A percentile compares a stretch with the other conserved stretches of the same genome.
These are phyloP conservation scores for Heterodera filipjevi DNA, from an alignment of 2,888 invertebrate species.

Conservation along the genomic window DNA sequence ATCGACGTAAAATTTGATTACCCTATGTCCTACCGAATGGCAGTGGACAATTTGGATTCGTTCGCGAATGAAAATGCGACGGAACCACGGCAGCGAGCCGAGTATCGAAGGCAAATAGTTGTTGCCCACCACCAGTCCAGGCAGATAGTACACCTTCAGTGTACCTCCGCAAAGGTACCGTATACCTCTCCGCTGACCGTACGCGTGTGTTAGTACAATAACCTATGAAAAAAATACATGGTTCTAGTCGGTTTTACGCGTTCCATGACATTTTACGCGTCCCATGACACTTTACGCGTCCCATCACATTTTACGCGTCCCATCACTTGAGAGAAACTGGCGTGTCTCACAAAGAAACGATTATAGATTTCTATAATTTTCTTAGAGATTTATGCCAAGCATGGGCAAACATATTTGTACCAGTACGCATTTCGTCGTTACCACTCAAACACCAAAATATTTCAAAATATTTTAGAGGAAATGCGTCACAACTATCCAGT, in stretches of 20 bases:
- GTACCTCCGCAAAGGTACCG: constrained; percentile 86
- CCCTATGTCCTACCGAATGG: constrained; percentile 77
- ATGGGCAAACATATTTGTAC: no score
- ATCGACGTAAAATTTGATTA: no score
- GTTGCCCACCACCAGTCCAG: constrained; percentile 90
- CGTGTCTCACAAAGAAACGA: constrained; percentile 87
- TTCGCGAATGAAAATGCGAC: constrained; percentile 88
- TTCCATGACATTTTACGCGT: no score
- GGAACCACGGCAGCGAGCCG: constrained; percentile 85
- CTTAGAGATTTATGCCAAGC: no score
- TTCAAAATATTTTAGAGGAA: no score
- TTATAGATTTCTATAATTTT: no score
- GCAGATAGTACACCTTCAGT: constrained; percentile 91
- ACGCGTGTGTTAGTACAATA: constrained; percentile 79
- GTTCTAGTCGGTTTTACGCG: constrained; percentile 82
- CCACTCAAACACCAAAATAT: no score
- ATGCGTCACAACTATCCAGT: no score
- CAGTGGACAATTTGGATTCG: constrained; percentile 91
- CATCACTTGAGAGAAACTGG: no score
- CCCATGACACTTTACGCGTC: no score
- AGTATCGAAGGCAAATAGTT: constrained; percentile 92
- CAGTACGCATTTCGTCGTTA: no score
- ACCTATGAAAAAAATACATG: constrained; percentile 38
- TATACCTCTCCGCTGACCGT: constrained; percentile 76
- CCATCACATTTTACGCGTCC: no score